Evolutionary conservation across 1,140 invertebrate genomes (phyloP), one percentile per base, ranked within the genome.

Genomic region (Aculops lycopersici): DNA sequence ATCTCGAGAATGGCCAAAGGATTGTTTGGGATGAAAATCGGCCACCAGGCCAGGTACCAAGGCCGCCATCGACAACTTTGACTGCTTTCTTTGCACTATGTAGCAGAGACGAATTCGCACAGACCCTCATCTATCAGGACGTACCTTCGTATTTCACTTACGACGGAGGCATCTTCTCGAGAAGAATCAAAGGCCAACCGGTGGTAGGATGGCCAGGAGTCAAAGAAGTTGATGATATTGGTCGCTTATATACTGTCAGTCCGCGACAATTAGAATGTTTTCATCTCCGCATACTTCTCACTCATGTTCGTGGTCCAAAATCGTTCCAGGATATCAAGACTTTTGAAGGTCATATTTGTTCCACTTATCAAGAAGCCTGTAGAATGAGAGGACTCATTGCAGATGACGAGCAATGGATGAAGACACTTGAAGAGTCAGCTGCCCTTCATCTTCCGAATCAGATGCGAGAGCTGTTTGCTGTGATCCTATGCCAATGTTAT

Each of bases 1-100:
- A 64, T 54, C 45, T 65, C 14, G 50, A 56, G 47, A 56, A 56
- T 50, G 51, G 55, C 41, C 57, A 64, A 40, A 31, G 38, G 8
- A 44, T 55, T 21, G 50, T 46, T 41, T 55, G 51, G 38, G 15
- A 36, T 36, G 21, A 38, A 18, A 17, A 16, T 38, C n/a, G 37
- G 36, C 20, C 42, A 40, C 8, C 39, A 37, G 31, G 38, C 17
- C 36, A 44, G 39, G 17, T 31, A 36, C 12, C 19, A 41, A 20
- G n/a, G 41, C 3, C 17, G 13, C 4, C 16, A 5, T 2, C 13
- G 2, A 43, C 40, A 4, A 44, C 18, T 35, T 40, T 45, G 17
- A 45, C 41, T 5, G 40, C 19, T 38, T 45, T 19, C 15, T 40
- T 38, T 18, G 39, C 24, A n/a, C 48, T 20, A 5, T 35, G 3